Percentiles rank a stretch among this genome's conserved stretches.
phyloP scores from a whole-genome alignment of 2,888 invertebrate species.

The Rhamphomyia laevipes region DNA sequence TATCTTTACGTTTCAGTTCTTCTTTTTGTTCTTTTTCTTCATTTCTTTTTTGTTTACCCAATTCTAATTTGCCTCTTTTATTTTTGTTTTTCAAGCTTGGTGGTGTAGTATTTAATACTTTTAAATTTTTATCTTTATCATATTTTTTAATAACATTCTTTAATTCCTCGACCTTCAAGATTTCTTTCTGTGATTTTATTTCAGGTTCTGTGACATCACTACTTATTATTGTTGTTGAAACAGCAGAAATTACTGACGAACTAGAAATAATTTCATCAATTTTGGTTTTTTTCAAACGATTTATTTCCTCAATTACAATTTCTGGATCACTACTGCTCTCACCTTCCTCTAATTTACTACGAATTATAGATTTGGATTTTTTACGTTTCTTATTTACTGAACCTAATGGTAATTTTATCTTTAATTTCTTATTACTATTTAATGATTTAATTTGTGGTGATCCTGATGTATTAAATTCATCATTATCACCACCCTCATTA shows the following conservation, averaged over 20 bases:
- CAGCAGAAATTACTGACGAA: too few species aligned
- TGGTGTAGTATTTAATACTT: too few species aligned
- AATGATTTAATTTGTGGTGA: slow-evolving; percentile 3
- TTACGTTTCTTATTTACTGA: slow-evolving; percentile 23
- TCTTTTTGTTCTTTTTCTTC: slow-evolving; percentile 42
- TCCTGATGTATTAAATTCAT: slow-evolving; percentile 9
- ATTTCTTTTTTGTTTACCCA: slow-evolving; percentile 42
- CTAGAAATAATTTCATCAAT: slow-evolving; percentile 10
- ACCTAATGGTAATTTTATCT: slow-evolving; percentile 28
- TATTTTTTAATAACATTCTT: neutral
- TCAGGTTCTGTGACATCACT: neutral
- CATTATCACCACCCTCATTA: slow-evolving; percentile 8
- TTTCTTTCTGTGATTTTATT: neutral
- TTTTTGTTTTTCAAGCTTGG: too few species aligned
- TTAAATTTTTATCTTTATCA: neutral
- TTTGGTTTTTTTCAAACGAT: slow-evolving; percentile 26
- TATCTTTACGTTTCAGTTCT: too few species aligned
- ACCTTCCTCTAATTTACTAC: slow-evolving; percentile 5
- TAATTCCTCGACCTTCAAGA: neutral
- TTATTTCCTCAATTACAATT: slow-evolving; percentile 17
- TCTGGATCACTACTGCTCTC: slow-evolving; percentile 27
- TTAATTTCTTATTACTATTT: slow-evolving; percentile 17
- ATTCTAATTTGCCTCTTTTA: too few species aligned
- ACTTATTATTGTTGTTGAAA: too few species aligned
- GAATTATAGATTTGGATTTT: slow-evolving; percentile 16